phyloP scores from a whole-genome alignment of 2,888 invertebrate genomes.

The Pelosia muscerda region DNA sequence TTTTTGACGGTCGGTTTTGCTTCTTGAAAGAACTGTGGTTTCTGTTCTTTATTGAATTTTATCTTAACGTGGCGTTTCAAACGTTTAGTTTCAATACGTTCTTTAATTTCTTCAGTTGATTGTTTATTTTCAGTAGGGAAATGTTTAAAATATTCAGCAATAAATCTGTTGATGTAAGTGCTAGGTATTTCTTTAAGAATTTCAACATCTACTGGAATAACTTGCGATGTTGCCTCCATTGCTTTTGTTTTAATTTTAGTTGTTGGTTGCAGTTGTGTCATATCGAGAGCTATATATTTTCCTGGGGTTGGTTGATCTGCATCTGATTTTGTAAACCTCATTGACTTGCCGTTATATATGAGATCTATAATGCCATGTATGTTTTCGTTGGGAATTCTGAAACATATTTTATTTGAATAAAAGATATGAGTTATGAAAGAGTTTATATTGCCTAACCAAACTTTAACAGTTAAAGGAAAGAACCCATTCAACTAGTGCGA shows the following conservation, averaged over 20 bases:
- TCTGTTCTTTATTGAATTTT: conserved; percentile 47
- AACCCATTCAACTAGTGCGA: too few relatives aligned
- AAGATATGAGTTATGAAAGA: background rate
- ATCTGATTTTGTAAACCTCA: conserved; percentile 54
- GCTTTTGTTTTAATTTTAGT: background rate
- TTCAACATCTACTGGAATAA: conserved; percentile 11
- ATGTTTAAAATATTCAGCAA: conserved; percentile 60
- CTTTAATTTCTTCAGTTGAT: conserved; percentile 30
- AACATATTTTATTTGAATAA: conserved; percentile 32
- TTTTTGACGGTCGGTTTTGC: conserved; percentile 44
- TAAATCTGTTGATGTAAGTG: conserved; percentile 54
- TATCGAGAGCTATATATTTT: background rate
- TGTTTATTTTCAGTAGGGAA: conserved; percentile 35
- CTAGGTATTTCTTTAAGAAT: conserved; percentile 38
- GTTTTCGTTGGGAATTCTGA: conserved; percentile 60
- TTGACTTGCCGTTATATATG: conserved; percentile 70
- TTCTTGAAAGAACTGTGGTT: conserved; percentile 1
- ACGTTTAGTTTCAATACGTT: conserved; percentile 52
- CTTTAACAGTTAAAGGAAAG: too few relatives aligned
- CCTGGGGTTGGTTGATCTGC: conserved; percentile 11
- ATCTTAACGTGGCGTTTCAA: conserved; percentile 72
- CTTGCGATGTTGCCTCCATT: background rate
- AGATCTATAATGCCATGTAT: conserved; percentile 68
- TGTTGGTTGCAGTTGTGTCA: background rate
- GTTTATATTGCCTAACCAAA: too few relatives aligned